Base-by-base conservation (phyloP, 2,888 invertebrate genomes). In the Liodrosophila aerea region DNA sequence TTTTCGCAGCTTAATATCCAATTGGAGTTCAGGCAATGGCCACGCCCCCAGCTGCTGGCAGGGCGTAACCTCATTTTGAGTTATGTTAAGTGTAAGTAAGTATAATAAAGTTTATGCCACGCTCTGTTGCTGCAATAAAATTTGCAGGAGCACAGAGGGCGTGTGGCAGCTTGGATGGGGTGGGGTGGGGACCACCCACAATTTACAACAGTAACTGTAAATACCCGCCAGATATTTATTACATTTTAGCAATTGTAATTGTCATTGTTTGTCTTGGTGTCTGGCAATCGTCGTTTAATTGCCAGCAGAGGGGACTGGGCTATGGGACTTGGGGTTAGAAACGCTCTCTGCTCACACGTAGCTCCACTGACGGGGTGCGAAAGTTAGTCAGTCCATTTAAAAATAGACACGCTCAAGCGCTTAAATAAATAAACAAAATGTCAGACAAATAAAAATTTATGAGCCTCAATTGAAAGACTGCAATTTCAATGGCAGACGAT, bases 231-330 rank as follows among this genome's bases (percentile, higher is more conserved):
- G 70, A 77, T 76, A 76, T 78, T 78, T 78, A 78, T 78, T 78
- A 78, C 78, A 78, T 60, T 85, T 80, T 50, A 83, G 86, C 81
- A 85, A 84, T 80, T 83, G 84, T 75, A 83, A 82, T 80, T 85
- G 86, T 81, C 84, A 80, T 80, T 85, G 82, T 80, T 80, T 84
- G 81, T 76, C 73, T 76, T 76, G 80, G 71, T 70, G 81, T 80
- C 85, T 85, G 80, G 80, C 66, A 72, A 85, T 65, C 75, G 76
- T 80, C 76, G 66, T 85, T 71, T 85, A 81, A 81, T 81, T 83
- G 86, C 84, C 80, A 54, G 13, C 37, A 13, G 43, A 15, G 39
- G 41, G 43, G 31, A 15, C 34, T 12, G 34, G 36, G 31, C 7
- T 1, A 18, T 7, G n/a, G 4, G 33, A 7, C 18, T 31, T 18